Evolutionary conservation across 2,888 invertebrate species (phyloP).

Genomic region (Drosophila antonietae): DNA sequence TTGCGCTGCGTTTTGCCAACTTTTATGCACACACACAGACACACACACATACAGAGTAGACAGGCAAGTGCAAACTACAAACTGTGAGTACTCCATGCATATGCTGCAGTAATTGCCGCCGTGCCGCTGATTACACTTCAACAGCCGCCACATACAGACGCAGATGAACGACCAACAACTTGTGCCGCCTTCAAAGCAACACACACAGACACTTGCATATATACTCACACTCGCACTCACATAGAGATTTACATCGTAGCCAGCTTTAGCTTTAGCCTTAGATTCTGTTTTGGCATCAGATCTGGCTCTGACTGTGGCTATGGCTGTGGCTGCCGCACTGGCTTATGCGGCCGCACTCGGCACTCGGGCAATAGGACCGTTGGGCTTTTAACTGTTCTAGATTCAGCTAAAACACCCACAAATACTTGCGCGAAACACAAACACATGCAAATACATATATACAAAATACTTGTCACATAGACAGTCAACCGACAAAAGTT

Average conservation of each 20-base stretch:
- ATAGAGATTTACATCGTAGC: slow-evolving; percentile 16
- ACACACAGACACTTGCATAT: slow-evolving; percentile 5
- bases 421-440: slow-evolving; percentile 11
- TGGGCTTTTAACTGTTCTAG: slow-evolving; percentile 76
- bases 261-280: slow-evolving; percentile 33
- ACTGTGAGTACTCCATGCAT: slow-evolving; percentile 61
- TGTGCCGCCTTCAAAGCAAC: slow-evolving; percentile 51
- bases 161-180: slow-evolving; percentile 63
- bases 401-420: slow-evolving; percentile 39
- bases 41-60: slow-evolving; percentile 28
- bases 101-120: slow-evolving; percentile 77
- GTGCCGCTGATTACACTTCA: slow-evolving; percentile 80
- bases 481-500: slow-evolving; percentile 57
- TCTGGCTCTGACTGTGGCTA: slow-evolving; percentile 12
- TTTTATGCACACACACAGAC: slow-evolving; percentile 43
- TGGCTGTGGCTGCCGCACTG: slow-evolving; percentile 25
- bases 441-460: slow-evolving; percentile 5
- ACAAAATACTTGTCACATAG: slow-evolving; percentile 9
- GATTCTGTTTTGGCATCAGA: slow-evolving; percentile 26
- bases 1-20: slow-evolving; percentile 73
- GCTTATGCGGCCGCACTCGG: slow-evolving; percentile 31
- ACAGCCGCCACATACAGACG: slow-evolving; percentile 62
- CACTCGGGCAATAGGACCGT: slow-evolving; percentile 63
- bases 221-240: neutral
- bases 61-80: slow-evolving; percentile 51